phyloP scores from a whole-genome alignment of 2,888 invertebrate species.

The Deilephila porcellus region DNA sequence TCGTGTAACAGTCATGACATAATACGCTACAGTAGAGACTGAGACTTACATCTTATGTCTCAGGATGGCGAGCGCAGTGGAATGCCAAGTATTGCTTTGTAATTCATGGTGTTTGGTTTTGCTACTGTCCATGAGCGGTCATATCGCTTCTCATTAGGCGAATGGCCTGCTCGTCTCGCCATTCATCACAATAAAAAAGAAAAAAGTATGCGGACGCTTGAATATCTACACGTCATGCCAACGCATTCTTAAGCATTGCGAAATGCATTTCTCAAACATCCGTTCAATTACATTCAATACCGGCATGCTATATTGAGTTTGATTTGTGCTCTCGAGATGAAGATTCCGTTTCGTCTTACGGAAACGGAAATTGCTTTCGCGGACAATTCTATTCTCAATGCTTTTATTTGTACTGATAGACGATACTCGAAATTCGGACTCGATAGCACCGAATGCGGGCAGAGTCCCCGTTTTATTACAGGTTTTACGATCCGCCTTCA shows the following conservation, averaged over 20 bases:
- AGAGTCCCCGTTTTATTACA: slow-evolving; percentile 28
- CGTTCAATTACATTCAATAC: not conserved
- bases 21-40: too few relatives aligned
- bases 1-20: too few relatives aligned
- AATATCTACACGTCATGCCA: not conserved
- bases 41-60: too few relatives aligned
- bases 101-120: too few relatives aligned
- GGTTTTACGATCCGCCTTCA: slow-evolving; percentile 24
- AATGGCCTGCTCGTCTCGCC: too few relatives aligned
- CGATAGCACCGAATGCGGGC: slow-evolving; percentile 30
- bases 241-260: not conserved
- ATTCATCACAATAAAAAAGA: too few relatives aligned
- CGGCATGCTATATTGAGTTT: slow-evolving; percentile 17
- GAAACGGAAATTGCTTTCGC: slow-evolving; percentile 63
- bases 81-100: too few relatives aligned
- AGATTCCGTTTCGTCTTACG: slow-evolving; percentile 59
- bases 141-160: too few relatives aligned
- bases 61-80: too few relatives aligned
- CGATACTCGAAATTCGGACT: slow-evolving; percentile 31
- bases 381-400: slow-evolving; percentile 58
- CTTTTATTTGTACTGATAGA: slow-evolving; percentile 45
- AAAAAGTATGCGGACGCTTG: too few relatives aligned
- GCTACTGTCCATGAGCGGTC: too few relatives aligned
- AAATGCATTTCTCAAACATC: not conserved
- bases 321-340: slow-evolving; percentile 46